Conservation (phyloP, 2,113 vertebrate genomes). For the Alces alces region DNA sequence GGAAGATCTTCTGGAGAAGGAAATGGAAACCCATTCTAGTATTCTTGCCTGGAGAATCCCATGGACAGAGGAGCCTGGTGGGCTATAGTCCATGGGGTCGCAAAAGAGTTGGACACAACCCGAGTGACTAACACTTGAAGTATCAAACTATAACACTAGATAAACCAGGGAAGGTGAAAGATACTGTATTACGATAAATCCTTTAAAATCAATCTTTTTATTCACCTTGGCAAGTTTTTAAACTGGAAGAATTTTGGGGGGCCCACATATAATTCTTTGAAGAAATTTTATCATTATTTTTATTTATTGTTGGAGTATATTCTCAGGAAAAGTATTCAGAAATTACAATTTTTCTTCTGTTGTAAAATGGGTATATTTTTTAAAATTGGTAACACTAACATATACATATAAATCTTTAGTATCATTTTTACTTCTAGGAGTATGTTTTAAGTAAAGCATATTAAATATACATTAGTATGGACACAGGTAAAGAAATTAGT, state of each 20-base stretch:
- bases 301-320: background rate
- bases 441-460: background rate
- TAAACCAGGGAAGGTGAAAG: background rate
- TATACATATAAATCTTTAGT: background rate
- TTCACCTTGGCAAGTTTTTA: background rate
- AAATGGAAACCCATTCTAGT: background rate
- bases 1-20: background rate
- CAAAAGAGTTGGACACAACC: background rate
- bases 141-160: background rate
- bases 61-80: background rate
- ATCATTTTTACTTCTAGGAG: background rate
- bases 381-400: background rate
- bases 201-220: background rate
- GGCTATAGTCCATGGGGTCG: background rate
- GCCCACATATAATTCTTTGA: background rate
- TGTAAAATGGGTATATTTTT: background rate
- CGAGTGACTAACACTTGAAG: background rate
- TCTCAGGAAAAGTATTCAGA: background rate
- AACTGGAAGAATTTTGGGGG: background rate
- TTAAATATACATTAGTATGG: background rate
- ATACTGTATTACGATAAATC: background rate
- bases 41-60: background rate
- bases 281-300: background rate
- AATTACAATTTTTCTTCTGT: background rate
- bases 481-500: background rate